phyloP scores from a whole-genome alignment of 2,888 invertebrate genomes.

The Trichacis sp. region DNA sequence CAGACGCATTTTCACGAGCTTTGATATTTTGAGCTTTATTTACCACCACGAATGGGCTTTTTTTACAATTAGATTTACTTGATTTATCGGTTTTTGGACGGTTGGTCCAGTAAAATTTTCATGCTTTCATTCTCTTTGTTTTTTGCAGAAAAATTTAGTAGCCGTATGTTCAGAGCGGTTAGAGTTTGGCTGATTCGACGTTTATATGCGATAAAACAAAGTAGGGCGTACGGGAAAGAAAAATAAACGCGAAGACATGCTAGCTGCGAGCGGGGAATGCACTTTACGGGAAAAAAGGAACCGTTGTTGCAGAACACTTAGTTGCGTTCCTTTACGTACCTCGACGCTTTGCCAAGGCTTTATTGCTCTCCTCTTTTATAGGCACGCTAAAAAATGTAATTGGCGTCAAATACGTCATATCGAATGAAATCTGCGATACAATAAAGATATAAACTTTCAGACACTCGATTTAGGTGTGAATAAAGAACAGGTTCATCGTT shows the following conservation, averaged over 20 bases:
- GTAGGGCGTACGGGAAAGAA: neutral
- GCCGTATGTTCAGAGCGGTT: neutral
- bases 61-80: neutral
- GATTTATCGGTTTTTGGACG: neutral
- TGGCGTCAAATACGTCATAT: no score
- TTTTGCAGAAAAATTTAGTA: no score
- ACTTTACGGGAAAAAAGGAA: neutral
- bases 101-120: neutral
- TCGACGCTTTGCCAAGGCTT: no score
- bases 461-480: no score
- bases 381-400: no score
- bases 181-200: neutral
- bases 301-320: no score
- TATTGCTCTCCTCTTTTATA: no score
- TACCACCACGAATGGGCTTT: neutral
- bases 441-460: no score
- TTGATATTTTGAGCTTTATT: slow-evolving; percentile 18
- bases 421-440: no score
- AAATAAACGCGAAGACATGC: neutral
- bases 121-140: neutral
- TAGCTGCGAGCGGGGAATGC: neutral
- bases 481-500: no score
- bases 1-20: slow-evolving; percentile 43
- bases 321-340: no score
- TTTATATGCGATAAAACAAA: neutral